Base-by-base conservation (phyloP, 1,140 invertebrate species). In the Euura saliciscinereae region DNA sequence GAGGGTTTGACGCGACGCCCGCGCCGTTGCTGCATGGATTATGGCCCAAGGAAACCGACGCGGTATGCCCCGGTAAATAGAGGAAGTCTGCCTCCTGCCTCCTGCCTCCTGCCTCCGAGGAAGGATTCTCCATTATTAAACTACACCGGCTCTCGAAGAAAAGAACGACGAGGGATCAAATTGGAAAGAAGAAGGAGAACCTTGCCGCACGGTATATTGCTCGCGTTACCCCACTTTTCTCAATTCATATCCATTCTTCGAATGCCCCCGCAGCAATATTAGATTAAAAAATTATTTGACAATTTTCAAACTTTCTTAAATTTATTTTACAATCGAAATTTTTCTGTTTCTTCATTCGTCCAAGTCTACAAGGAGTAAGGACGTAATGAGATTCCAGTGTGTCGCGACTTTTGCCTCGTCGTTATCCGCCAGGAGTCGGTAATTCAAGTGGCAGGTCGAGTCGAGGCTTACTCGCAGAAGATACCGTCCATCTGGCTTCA, bases 51-150 rank as follows among this genome's bases (percentile, higher is more conserved):
- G 13, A 59, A 59, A n/a, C 8, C 3, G 6, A n/a, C 51, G 51
- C 51, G 51, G 51, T 59, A 59, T 59, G 51, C 51, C 8, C 51
- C 8, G 51, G 51, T 11, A 59, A 59, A 59, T 59, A 59, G 51
- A 59, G 51, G 28, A 28, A 28, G 28, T 28, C 28, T 28, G 28
- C 28, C 28, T 28, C 28, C 28, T 28, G 28, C 28, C 28, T 28
- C 28, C 28, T 28, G 28, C 28, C 28, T 28, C 28, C 51, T 59
- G 51, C 51, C 51, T n/a, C 8, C 8, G 51, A 59, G 10, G 51
- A 59, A n/a, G 8, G 51, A 59, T 59, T 59, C 51, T 59, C 51
- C 51, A 59, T 59, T 59, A 59, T 59, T 8, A 59, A 59, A n/a
- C 8, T 59, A 59, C 13, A 59, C 13, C 10, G 1, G 51, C 28